Evolutionary conservation across 2,888 invertebrate genomes (phyloP).

Genomic region (Holacanthella duospinosa): DNA sequence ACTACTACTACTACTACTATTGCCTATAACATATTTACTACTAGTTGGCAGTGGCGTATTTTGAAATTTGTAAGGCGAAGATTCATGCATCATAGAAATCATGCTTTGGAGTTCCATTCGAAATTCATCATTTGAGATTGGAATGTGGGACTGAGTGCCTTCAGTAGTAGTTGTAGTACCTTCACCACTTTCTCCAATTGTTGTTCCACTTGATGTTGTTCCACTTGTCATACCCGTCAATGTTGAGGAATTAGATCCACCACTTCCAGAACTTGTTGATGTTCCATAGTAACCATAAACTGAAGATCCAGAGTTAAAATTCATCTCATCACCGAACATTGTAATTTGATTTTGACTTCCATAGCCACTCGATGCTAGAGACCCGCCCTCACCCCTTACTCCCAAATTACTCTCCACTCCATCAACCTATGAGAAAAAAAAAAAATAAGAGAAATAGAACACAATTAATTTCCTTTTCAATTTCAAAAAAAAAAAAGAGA

Average conservation of each 20-base stretch:
- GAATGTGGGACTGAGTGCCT: background rate
- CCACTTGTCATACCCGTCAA: slow-evolving; percentile 14
- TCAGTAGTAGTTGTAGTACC: slow-evolving; percentile 5
- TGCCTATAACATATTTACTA: too few species aligned
- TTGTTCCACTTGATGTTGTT: slow-evolving; percentile 13
- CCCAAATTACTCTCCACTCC: slow-evolving; percentile 44
- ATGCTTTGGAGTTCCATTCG: slow-evolving; percentile 30
- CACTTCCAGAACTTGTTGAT: slow-evolving; percentile 8
- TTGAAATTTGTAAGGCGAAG: background rate
- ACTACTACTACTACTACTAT: too few species aligned
- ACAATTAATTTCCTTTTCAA: background rate
- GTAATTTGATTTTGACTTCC: slow-evolving; percentile 52
- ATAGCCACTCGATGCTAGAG: slow-evolving; percentile 63
- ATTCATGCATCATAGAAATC: slow-evolving; percentile 23
- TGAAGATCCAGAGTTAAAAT: background rate
- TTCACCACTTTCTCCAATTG: background rate
- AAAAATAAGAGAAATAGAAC: slow-evolving; percentile 10
- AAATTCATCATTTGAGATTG: slow-evolving; percentile 23
- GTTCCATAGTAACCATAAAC: background rate
- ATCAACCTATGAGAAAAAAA: slow-evolving; percentile 10
- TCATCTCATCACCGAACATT: slow-evolving; percentile 8
- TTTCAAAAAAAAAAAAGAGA: background rate
- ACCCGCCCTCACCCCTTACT: slow-evolving; percentile 65
- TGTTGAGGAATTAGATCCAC: slow-evolving; percentile 11
- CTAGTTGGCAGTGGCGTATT: too few species aligned